Evolutionary conservation across 2,113 vertebrate species (phyloP).

Genomic region (Junco hyemalis): DNA sequence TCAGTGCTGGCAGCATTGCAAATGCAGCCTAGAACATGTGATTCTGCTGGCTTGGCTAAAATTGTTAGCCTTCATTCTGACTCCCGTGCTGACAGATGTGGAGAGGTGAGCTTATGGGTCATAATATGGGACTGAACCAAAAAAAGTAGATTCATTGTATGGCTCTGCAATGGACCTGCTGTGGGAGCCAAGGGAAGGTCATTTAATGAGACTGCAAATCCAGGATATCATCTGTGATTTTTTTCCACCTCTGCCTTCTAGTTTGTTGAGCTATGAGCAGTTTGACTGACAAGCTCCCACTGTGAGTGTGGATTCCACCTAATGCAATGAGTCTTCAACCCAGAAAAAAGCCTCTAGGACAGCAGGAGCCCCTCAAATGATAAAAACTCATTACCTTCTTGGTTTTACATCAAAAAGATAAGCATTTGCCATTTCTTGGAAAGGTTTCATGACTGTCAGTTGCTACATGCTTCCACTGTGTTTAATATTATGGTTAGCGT

Average conservation of each 20-base stretch:
- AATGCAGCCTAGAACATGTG: neutral
- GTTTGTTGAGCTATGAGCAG: neutral
- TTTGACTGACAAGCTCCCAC: neutral
- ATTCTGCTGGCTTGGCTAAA: neutral
- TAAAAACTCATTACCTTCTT: neutral
- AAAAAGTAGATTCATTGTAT: neutral
- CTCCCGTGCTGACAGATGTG: rapidly evolving
- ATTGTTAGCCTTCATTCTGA: neutral
- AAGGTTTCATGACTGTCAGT: neutral
- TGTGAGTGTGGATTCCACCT: neutral
- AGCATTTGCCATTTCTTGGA: neutral
- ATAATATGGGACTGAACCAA: neutral
- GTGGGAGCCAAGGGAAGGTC: neutral
- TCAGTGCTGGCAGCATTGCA: neutral
- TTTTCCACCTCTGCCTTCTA: neutral
- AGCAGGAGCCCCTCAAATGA: neutral
- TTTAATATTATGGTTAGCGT: neutral
- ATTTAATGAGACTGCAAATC: neutral
- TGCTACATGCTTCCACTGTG: neutral
- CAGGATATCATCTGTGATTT: neutral
- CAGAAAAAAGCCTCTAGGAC: neutral
- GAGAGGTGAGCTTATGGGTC: neutral
- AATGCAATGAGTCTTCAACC: neutral
- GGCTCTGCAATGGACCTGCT: neutral
- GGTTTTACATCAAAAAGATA: neutral